A percentile compares a stretch with the other conserved stretches of the same genome.
Conservation (phyloP, 2,113 vertebrate genomes). For the Phalacrocorax carbo region DNA sequence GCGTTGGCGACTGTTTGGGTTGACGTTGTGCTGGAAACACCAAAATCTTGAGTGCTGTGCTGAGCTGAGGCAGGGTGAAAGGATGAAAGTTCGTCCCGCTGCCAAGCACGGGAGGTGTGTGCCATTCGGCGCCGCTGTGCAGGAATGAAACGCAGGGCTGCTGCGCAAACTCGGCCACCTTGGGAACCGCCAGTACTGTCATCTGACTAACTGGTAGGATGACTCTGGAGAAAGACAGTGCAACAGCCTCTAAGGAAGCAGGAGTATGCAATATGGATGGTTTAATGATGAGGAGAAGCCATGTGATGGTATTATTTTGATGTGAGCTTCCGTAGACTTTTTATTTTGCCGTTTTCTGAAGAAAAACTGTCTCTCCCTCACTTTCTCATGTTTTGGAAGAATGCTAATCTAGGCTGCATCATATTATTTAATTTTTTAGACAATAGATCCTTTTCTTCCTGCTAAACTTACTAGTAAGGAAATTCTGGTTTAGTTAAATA, state of each 20-base stretch:
- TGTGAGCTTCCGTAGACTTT: neutral
- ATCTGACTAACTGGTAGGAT: neutral
- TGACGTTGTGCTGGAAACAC: neutral
- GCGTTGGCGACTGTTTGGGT: neutral
- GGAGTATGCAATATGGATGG: neutral
- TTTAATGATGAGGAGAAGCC: neutral
- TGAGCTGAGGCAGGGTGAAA: neutral
- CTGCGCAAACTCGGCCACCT: neutral
- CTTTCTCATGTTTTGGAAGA: neutral
- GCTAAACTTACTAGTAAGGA: neutral
- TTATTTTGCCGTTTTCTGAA: neutral
- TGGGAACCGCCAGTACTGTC: neutral
- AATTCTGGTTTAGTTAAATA: neutral
- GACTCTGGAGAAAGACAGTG: neutral
- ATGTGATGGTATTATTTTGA: neutral
- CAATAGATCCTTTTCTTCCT: neutral
- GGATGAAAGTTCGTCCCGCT: neutral
- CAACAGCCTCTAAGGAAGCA: neutral
- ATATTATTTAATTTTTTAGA: neutral
- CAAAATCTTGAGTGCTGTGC: neutral
- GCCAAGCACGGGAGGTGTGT: neutral
- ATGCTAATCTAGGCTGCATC: neutral
- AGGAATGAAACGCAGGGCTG: neutral
- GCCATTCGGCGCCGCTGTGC: neutral
- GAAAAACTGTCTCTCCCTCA: neutral